Conservation (phyloP, 2,113 vertebrate species). For the Epinephelus cyanopodus region DNA sequence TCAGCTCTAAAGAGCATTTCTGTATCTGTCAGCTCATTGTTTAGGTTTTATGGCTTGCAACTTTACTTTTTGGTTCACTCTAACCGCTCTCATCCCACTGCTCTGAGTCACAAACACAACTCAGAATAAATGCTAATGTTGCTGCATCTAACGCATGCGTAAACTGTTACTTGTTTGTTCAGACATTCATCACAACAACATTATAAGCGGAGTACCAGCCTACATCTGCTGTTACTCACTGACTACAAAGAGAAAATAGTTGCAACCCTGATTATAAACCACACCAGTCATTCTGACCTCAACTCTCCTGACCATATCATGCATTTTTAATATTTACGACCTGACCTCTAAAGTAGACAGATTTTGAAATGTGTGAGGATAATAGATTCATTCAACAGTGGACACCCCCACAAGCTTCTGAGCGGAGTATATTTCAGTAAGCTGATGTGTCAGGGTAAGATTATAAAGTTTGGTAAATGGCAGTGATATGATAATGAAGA, state of each 20-base stretch:
- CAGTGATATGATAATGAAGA: neutral
- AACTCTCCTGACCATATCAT: neutral
- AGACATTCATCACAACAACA: neutral
- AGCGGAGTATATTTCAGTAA: neutral
- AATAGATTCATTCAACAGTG: neutral
- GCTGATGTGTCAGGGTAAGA: neutral
- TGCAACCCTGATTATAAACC: neutral
- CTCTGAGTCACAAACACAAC: neutral
- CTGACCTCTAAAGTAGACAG: conserved; percentile 20
- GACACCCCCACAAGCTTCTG: neutral
- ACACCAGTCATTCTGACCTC: conserved; percentile 1
- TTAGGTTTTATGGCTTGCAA: neutral
- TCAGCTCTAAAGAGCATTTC: neutral
- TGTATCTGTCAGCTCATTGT: neutral
- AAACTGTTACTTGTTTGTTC: neutral
- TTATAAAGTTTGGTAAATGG: neutral
- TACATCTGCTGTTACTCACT: neutral
- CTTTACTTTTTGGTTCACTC: neutral
- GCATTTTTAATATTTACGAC: conserved; percentile 31
- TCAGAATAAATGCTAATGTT: neutral
- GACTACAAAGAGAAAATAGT: neutral
- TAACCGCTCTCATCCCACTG: neutral
- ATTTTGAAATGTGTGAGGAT: conserved; percentile 7
- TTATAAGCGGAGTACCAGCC: neutral
- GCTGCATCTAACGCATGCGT: neutral